phyloP scores from a whole-genome alignment of 2,113 vertebrate species.

The Amazona vittata region DNA sequence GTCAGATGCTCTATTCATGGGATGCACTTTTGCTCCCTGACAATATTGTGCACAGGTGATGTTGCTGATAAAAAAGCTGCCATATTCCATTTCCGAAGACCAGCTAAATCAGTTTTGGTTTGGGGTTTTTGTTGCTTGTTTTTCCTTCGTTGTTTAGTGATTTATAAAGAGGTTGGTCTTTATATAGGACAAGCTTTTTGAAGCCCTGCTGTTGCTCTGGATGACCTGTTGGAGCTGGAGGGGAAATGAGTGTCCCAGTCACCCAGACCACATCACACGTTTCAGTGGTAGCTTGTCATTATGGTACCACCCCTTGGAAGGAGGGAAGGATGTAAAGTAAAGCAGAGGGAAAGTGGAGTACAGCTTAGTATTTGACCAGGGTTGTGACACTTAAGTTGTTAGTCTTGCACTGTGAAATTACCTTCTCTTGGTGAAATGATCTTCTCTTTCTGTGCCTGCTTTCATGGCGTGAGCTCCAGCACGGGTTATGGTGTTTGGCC shows the following conservation, averaged over 20 bases:
- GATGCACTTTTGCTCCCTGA: not conserved
- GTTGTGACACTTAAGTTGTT: not conserved
- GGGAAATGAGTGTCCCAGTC: not conserved
- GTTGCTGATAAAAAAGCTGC: slow-evolving; percentile 52
- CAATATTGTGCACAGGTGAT: slow-evolving; percentile 10
- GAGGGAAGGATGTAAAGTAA: not conserved
- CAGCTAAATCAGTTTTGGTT: slow-evolving; percentile 9
- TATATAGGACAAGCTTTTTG: not conserved
- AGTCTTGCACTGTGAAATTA: not conserved
- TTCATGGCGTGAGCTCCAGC: fast-evolving
- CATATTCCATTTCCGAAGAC: not conserved
- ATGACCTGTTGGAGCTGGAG: not conserved
- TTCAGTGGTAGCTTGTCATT: not conserved
- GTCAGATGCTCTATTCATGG: not conserved
- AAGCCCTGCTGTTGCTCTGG: not conserved
- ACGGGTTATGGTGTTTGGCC: fast-evolving
- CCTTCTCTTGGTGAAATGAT: not conserved
- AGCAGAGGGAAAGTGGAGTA: not conserved
- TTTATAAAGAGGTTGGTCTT: not conserved
- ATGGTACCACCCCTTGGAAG: not conserved
- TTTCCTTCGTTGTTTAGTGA: not conserved
- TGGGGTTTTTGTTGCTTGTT: not conserved
- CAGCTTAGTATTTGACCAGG: not conserved
- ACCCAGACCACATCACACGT: fast-evolving
- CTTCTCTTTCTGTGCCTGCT: not conserved